Conservation (phyloP, 2,888 invertebrate species). For the Phaedon cochleariae region DNA sequence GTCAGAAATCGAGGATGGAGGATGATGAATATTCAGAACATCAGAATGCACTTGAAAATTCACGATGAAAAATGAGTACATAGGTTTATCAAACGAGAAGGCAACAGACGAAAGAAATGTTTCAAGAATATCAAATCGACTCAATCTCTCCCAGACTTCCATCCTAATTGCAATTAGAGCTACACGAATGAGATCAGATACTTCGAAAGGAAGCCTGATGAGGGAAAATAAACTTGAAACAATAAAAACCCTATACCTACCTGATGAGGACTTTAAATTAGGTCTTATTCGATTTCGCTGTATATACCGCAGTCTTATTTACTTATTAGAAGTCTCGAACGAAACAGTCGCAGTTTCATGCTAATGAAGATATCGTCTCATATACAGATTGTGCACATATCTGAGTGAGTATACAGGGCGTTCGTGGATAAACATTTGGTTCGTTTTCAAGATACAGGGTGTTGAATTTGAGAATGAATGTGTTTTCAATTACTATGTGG, state of each 20-base stretch:
- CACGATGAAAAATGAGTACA: too few relatives aligned
- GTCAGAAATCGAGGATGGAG: too few relatives aligned
- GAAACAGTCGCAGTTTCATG: neutral
- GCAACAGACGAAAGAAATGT: constrained; percentile 29
- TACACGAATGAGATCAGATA: constrained; percentile 40
- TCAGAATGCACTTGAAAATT: too few relatives aligned
- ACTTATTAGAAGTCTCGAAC: neutral
- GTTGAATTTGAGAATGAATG: too few relatives aligned
- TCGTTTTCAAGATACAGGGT: too few relatives aligned
- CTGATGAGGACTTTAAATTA: constrained; percentile 34
- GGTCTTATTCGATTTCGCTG: constrained; percentile 29
- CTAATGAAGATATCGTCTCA: constrained; percentile 1
- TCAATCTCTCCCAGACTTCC: constrained; percentile 38
- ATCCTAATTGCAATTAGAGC: constrained; percentile 45
- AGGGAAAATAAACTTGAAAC: constrained; percentile 41
- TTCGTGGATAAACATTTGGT: too few relatives aligned
- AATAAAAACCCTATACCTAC: constrained; percentile 36
- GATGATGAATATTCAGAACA: too few relatives aligned
- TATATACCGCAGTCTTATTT: constrained; percentile 24
- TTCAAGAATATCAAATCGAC: constrained; percentile 37
- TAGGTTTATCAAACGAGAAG: constrained; percentile 6
- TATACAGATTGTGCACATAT: neutral
- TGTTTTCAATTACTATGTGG: too few relatives aligned
- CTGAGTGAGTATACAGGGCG: too few relatives aligned
- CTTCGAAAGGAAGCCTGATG: constrained; percentile 41